A percentile compares a stretch with the other conserved stretches of the same genome.
phyloP scores from a whole-genome alignment of 2,113 vertebrate genomes.

The Aegithalos caudatus region DNA sequence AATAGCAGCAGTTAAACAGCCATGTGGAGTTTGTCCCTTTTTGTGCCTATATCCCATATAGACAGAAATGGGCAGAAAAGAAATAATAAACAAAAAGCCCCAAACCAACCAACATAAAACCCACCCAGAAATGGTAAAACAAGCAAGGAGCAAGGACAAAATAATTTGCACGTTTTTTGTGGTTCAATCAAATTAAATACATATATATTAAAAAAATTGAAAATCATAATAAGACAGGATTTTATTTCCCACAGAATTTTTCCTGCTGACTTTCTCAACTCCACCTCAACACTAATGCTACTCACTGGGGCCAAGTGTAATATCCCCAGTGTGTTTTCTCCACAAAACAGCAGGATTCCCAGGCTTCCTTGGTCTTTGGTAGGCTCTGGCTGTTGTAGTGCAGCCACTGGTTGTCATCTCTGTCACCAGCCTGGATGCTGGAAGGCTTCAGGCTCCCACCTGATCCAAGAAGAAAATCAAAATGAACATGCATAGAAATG shows the following conservation, averaged over 20 bases:
- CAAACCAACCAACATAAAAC: not conserved
- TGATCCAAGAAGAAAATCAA: conserved; percentile 31
- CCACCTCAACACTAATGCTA: not conserved
- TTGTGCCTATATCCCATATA: not conserved
- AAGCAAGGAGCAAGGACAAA: not conserved
- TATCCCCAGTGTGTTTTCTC: conserved; percentile 99
- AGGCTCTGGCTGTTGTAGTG: conserved; percentile 87
- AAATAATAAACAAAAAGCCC: not conserved
- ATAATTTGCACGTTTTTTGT: accelerated
- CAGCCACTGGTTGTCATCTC: conserved; percentile 91
- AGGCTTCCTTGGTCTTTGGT: conserved; percentile 84
- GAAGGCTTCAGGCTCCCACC: conserved; percentile 71
- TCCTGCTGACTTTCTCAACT: not conserved
- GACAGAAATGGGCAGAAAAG: not conserved
- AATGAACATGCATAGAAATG: not conserved
- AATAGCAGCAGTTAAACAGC: not conserved
- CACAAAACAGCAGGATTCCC: conserved; percentile 88
- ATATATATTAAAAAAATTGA: not conserved
- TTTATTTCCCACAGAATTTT: not conserved
- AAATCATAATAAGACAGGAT: not conserved
- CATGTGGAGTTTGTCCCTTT: not conserved
- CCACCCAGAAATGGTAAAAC: not conserved
- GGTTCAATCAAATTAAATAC: not conserved
- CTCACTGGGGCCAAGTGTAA: conserved; percentile 92
- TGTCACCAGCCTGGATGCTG: conserved; percentile 82